Base-by-base conservation (phyloP, 1,140 invertebrate species). In the Diprion similis region DNA sequence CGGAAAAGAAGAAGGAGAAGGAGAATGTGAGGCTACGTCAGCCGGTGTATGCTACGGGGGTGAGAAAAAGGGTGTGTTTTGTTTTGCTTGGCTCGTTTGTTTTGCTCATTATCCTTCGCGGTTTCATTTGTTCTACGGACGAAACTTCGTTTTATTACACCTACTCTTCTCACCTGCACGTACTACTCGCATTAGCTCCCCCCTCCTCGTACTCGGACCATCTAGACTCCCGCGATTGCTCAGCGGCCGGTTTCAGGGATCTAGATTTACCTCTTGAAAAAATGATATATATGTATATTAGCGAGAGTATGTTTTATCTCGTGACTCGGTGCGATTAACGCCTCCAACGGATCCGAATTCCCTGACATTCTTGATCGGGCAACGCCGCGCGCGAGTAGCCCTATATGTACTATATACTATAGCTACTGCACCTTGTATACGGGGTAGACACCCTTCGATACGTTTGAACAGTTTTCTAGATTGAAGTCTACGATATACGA, bases 31-130 rank as follows among this genome's bases (percentile, higher is more conserved):
- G 24, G 24, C 1, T 37, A 1, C 2, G 24, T 37, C 24, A 37
- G 24, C 24, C 24, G 24, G 24, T 37, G 24, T 37, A 37, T 1
- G 24, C 24, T 37, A 37, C 2, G 13, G 13, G 17, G 59, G 17
- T 64, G 59, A 64, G 8, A 64, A 64, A 45, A 46, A 70, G 51
- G 69, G 46, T 70, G n/a, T 24, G 69, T 70, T 70, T 70, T 70
- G 24, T 48, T 48, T 70, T 46, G 18, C 69, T 48, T 46, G 18
- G 3, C 1, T 46, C 69, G 69, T 70, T 70, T 70, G 69, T 70
- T 70, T 70, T 70, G 69, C 69, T 70, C 69, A 46, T 70, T 46
- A 70, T 70, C 69, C 69, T 24, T 48, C 10, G n/a, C 51, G 51
- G 51, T 59, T 59, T 59, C 51, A n/a, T 59, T 59, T 59, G 51